A percentile compares a stretch with the other conserved stretches of the same genome.
These are phyloP conservation scores for Perdita meconis DNA, from an alignment of 2,888 invertebrate species.

Conservation along the genomic window DNA sequence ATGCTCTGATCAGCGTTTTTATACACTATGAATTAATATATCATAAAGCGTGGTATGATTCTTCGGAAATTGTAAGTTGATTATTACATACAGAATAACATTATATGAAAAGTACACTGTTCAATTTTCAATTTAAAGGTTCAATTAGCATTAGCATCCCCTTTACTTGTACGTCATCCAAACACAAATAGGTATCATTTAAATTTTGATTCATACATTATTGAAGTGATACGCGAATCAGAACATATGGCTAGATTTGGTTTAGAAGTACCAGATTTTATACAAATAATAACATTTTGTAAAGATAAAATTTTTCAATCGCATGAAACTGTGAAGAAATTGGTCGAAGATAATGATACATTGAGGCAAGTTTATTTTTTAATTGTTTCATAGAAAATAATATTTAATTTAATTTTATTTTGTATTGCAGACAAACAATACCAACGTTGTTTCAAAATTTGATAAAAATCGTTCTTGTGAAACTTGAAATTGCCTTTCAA, in stretches of 20 bases:
- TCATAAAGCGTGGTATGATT: constrained; percentile 92
- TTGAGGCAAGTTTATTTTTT: constrained; percentile 69
- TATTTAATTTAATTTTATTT: not conserved
- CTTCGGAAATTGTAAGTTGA: constrained; percentile 88
- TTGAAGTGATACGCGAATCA: constrained; percentile 91
- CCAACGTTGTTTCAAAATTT: constrained; percentile 89
- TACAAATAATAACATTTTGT: constrained; percentile 90
- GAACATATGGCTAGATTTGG: constrained; percentile 92
- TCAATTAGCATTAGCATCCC: constrained; percentile 88
- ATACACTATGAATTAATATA: constrained; percentile 93
- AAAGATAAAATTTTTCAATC: constrained; percentile 89
- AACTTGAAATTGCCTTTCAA: constrained; percentile 89
- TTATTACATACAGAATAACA: not conserved
- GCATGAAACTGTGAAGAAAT: constrained; percentile 87
- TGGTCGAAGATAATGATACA: constrained; percentile 87
- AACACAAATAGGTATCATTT: constrained; percentile 88
- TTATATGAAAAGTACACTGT: too few relatives aligned
- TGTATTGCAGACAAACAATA: constrained; percentile 83
- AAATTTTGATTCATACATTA: constrained; percentile 90
- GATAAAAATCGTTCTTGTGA: constrained; percentile 88
- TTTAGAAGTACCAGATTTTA: constrained; percentile 90
- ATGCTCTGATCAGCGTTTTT: constrained; percentile 91
- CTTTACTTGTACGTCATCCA: constrained; percentile 89
- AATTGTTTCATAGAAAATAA: not conserved
- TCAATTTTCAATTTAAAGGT: constrained; percentile 84